A percentile compares a stretch with the other conserved stretches of the same genome.
Conservation (phyloP, 2,113 vertebrate species). For the Oreotrochilus melanogaster region DNA sequence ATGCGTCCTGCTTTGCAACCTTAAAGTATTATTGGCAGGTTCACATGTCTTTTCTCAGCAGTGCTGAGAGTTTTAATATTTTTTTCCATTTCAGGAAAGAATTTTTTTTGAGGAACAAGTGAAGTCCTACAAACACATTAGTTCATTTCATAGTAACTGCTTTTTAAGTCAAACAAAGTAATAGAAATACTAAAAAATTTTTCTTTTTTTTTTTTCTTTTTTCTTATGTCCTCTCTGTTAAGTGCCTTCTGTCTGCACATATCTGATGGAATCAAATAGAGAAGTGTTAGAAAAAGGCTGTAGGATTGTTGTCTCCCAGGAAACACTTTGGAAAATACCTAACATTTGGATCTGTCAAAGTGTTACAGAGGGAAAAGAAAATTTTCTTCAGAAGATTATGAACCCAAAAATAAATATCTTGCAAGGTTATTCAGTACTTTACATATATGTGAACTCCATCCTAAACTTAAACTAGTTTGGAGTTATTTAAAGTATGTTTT, state of each 20-base stretch:
- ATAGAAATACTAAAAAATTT: not conserved
- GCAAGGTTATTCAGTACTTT: not conserved
- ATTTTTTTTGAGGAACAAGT: not conserved
- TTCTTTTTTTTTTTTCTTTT: not conserved
- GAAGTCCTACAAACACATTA: not conserved
- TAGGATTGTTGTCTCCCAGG: not conserved
- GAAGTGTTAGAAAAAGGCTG: not conserved
- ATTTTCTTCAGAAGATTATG: conserved; percentile 13
- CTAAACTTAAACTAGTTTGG: conserved; percentile 27
- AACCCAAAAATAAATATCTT: not conserved
- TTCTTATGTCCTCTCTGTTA: not conserved
- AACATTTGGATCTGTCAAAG: not conserved
- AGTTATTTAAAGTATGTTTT: not conserved
- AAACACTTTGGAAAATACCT: not conserved
- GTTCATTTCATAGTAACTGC: not conserved
- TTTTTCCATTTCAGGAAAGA: not conserved
- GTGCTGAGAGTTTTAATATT: not conserved
- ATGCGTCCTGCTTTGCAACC: not conserved
- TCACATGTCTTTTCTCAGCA: not conserved
- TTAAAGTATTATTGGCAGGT: not conserved
- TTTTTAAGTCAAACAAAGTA: not conserved
- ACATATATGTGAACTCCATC: not conserved
- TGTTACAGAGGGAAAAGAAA: not conserved
- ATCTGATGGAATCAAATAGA: not conserved
- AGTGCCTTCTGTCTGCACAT: not conserved